Base-by-base conservation (phyloP, 1,140 invertebrate species). In the Octopus bimaculoides region DNA sequence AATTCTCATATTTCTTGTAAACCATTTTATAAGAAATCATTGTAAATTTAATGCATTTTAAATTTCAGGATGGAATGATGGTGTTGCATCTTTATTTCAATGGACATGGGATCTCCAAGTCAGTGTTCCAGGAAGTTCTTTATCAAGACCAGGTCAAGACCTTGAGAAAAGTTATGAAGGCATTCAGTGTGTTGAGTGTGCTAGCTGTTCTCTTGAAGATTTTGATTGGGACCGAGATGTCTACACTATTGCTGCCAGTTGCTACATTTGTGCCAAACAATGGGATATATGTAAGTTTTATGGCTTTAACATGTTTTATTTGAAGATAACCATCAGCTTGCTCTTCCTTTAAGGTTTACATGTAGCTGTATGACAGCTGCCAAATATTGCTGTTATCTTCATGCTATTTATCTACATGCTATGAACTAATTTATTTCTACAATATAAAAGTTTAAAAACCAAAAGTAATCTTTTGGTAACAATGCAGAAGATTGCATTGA, bases 181-280 rank as follows among this genome's bases (percentile, higher is more conserved):
- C 14, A 71, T 71, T 71, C 4, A 14, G 8, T 71, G 66, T 20
- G 14, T 71, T 71, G 66, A 71, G 14, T 71, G 66, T 71, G 6
- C 7, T 71, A 14, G 66, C 6, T 71, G 66, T 71, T 71, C 66
- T n/a, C 9, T 71, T 14, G 17, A 71, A n/a, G 8, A 71, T 10
- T 71, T 71, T 71, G 66, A 71, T 14, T 71, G 17, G 66, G 66
- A 71, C 66, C 17, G 66, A 71, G 66, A 71, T 71, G 66, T 20
- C 66, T 71, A 5, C 14, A 17, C 66, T 5, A 14, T 17, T 4
- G 17, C 66, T 20, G 26, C 8, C 6, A 5, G 66, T 17, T 71
- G 66, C 66, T 71, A n/a, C 14, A 71, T 71, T 14, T 71, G 66
- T 14, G 66, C 14, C 26, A 71, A 71, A 71, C 17, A n/a, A n/a